Base-by-base conservation (phyloP, 2,888 invertebrate species). In the Caenorhabditis japonica region DNA sequence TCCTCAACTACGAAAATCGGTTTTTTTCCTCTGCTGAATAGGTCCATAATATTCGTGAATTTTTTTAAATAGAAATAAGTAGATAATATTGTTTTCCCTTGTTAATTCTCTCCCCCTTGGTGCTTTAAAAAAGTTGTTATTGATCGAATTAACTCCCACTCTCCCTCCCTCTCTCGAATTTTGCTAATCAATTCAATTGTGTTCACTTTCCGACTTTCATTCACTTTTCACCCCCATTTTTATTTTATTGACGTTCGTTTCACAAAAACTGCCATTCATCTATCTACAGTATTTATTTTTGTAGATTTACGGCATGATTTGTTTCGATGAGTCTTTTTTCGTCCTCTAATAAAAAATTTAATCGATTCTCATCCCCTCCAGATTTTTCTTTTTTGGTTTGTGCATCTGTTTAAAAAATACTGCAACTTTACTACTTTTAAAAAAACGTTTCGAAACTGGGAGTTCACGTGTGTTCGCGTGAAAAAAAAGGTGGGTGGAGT, bases 181-280 rank as follows among this genome's bases (percentile, higher is more conserved):
- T 15, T 58, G 19, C 43, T 19, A 33, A 36, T 27, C 60, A 60
- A 49, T 49, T 60, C 60, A 47, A 59, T 38, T 25, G 34, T 59
- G 41, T 59, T 59, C 46, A 38, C 38, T 60, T 43, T 34, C 33
- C 12, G 39, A 17, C 33, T 25, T 47, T 39, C 13, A 19, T 59
- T 38, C 17, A 27, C 47, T 38, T 53, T 44, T 17, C n/a, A 15
- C 21, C 8, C 12, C 15, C 19, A 25, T 27, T 12, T 4, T n/a
- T 17, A 19, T 7, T 19, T 41, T 10, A 17, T 51, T 41, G 51
- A 7, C 10, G 30, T 7, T 30, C 10, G 5, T 30, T 10, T 30
- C 30, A 30, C 30, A 30, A n/a, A n/a, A n/a, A n/a, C n/a, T n/a
- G n/a, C n/a, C n/a, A n/a, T n/a, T n/a, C n/a, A 10, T 30, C 30